A percentile compares a stretch with the other conserved stretches of the same genome.
These are phyloP conservation scores for Leptoteleia sp. DNA, from an alignment of 1,140 invertebrate species.

Conservation along the genomic window DNA sequence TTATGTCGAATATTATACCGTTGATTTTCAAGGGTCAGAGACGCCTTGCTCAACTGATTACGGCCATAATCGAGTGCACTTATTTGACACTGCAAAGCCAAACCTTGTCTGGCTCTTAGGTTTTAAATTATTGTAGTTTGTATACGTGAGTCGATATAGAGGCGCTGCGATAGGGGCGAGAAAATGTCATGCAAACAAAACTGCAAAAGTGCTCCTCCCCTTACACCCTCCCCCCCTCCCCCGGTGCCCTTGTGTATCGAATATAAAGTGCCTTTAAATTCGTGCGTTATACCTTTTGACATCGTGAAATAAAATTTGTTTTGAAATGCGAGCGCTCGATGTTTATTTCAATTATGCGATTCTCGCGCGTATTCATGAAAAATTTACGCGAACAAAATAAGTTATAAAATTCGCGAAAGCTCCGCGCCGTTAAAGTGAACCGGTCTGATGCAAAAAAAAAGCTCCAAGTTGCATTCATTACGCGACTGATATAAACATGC, in stretches of 20 bases:
- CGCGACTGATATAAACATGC: too few species aligned
- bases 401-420: conserved; percentile 29
- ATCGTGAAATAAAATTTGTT: conserved; percentile 57
- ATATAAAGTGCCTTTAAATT: conserved; percentile 57
- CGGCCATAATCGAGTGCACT: too few species aligned
- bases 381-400: conserved; percentile 27
- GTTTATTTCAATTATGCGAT: conserved; percentile 46
- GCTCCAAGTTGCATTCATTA: too few species aligned
- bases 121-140: neutral
- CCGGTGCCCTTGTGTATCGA: conserved; percentile 39
- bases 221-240: too few species aligned
- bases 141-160: conserved; percentile 36
- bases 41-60: too few species aligned
- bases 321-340: conserved; percentile 38
- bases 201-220: conserved; percentile 24
- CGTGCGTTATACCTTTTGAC: conserved; percentile 45
- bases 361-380: conserved; percentile 18
- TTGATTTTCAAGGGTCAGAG: too few species aligned
- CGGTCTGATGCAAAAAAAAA: neutral
- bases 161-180: conserved; percentile 27
- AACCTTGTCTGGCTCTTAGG: too few species aligned
- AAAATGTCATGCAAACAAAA: conserved; percentile 41
- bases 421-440: conserved; percentile 7
- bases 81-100: too few species aligned
- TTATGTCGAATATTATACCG: conserved; percentile 4